Percentiles rank a stretch among this genome's conserved stretches.
Conservation (phyloP, 2,888 invertebrate species). For the Sisyra terminalis region DNA sequence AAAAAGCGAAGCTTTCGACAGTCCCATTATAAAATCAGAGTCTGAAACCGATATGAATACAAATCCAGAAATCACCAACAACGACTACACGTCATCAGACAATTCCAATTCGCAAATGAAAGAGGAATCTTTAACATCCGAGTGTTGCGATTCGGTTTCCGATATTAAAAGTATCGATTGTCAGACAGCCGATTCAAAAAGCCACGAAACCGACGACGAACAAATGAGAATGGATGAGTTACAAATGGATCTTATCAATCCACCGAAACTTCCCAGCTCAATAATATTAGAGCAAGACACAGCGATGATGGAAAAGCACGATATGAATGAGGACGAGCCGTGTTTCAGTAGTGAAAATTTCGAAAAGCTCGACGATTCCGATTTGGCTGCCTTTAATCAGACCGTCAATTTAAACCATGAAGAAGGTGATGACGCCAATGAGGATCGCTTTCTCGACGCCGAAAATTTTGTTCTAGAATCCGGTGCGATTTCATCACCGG, state of each 20-base stretch:
- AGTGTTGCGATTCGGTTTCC: no score
- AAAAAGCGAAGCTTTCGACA: no score
- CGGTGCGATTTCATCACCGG: constrained; percentile 27
- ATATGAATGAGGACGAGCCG: constrained; percentile 20
- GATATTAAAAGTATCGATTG: no score
- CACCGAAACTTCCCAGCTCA: constrained; percentile 21
- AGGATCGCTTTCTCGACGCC: constrained; percentile 59
- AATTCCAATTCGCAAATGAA: not conserved
- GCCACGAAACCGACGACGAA: constrained; percentile 1
- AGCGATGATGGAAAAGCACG: constrained; percentile 25
- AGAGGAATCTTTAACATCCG: not conserved
- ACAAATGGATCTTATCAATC: constrained; percentile 7
- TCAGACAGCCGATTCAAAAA: not conserved
- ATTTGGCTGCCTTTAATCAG: constrained; percentile 23
- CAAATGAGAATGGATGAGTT: constrained; percentile 7
- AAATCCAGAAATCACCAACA: no score
- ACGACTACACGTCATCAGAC: no score
- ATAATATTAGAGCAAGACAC: constrained; percentile 25
- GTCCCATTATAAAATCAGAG: not conserved
- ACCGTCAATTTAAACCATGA: constrained; percentile 21
- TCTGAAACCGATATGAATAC: no score
- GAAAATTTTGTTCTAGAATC: constrained; percentile 61
- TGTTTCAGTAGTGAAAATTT: constrained; percentile 11
- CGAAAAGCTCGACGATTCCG: constrained; percentile 26
- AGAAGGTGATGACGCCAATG: constrained; percentile 33